Conservation (phyloP, 2,888 invertebrate species). For the Tiliacea citrago region DNA sequence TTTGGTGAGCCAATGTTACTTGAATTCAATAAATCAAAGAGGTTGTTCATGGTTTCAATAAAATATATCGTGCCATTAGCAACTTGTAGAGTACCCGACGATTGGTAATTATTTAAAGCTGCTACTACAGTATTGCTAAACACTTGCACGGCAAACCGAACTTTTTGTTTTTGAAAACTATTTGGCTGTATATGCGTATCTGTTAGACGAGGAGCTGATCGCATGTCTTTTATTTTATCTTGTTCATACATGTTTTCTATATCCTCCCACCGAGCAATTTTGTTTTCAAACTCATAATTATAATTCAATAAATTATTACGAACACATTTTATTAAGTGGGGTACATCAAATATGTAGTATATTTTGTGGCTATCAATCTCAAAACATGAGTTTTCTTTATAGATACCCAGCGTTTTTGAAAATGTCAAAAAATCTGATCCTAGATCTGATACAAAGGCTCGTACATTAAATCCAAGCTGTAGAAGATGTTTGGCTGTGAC, state of each 20-base stretch:
- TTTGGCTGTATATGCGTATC: conserved; percentile 25
- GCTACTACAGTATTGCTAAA: conserved; percentile 32
- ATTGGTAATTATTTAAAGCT: conserved; percentile 19
- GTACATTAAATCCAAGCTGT: conserved; percentile 36
- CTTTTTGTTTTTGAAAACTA: conserved; percentile 28
- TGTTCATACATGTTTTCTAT: conserved; percentile 25
- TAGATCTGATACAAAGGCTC: conserved; percentile 26
- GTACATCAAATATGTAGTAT: conserved; percentile 40
- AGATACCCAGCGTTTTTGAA: conserved; percentile 1
- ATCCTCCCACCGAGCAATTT: conserved; percentile 29
- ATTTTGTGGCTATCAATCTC: conserved; percentile 18
- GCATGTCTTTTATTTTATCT: conserved; percentile 5
- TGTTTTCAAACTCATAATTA: conserved; percentile 11
- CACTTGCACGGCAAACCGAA: conserved; percentile 28
- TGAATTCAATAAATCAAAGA: conserved; percentile 41
- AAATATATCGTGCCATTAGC: conserved; percentile 35
- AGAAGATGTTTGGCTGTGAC: conserved; percentile 14
- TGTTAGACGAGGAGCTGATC: conserved; percentile 24
- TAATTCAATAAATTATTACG: conserved; percentile 4
- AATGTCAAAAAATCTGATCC: conserved; percentile 8
- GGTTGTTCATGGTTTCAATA: conserved; percentile 28
- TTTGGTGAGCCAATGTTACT: conserved; percentile 4
- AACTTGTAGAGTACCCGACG: conserved; percentile 1
- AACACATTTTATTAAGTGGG: conserved; percentile 25
- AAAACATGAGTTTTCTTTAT: conserved; percentile 6